Evolutionary conservation across 2,797 vertebrate species (phyloP).

Genomic region (Simalia tracyae): DNA sequence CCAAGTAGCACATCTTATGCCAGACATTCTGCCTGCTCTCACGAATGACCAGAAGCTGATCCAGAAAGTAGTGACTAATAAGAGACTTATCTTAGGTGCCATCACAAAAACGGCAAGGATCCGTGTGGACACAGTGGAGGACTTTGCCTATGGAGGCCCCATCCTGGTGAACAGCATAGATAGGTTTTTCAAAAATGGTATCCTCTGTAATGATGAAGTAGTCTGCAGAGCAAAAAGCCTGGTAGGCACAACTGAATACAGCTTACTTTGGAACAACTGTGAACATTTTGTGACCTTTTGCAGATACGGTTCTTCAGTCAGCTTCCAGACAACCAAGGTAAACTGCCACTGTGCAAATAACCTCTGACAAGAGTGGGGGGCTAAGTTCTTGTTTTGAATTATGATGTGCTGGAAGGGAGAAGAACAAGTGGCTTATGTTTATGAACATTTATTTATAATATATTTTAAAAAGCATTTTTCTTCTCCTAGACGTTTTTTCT

Average conservation of each 20-base stretch:
- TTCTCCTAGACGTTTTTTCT: neutral
- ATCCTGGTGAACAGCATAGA: constrained; percentile 92
- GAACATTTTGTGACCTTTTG: constrained; percentile 98
- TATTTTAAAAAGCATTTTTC: neutral
- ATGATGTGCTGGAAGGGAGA: neutral
- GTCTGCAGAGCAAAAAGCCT: constrained; percentile 86
- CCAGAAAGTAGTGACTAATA: constrained; percentile 88
- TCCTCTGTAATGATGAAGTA: constrained; percentile 85
- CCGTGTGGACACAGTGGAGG: constrained; percentile 88
- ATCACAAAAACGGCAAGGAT: constrained; percentile 85
- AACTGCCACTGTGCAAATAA: neutral
- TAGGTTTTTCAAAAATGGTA: constrained; percentile 76
- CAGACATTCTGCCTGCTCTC: constrained; percentile 88
- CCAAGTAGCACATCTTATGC: constrained; percentile 93
- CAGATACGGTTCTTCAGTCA: constrained; percentile 87
- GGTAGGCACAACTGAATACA: constrained; percentile 85
- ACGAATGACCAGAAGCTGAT: constrained; percentile 75
- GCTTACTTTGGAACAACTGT: constrained; percentile 97
- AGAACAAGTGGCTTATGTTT: neutral
- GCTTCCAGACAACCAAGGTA: constrained; percentile 96
- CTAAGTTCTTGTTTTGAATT: neutral
- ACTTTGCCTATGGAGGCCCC: constrained; percentile 90
- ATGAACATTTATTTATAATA: neutral
- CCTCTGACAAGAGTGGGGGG: neutral
- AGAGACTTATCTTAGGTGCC: constrained; percentile 87